Base-by-base conservation (phyloP, 2,888 invertebrate species). In the Heteromurus nitidus region DNA sequence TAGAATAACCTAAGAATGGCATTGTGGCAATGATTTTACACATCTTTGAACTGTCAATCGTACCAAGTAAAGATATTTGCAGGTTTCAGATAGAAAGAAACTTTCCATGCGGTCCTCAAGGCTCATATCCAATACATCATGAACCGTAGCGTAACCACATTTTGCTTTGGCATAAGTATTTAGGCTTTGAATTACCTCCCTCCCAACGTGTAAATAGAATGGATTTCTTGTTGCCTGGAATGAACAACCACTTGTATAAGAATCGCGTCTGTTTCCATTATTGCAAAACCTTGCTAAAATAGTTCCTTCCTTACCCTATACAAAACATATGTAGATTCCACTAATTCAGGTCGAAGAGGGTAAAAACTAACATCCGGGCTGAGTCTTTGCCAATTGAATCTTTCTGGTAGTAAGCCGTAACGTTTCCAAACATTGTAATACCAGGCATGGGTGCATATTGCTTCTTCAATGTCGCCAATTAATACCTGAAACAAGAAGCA, bases 131-230 rank as follows among this genome's bases (percentile, higher is more conserved):
- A 89, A 88, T 9, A 93, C 92, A 89, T 92, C 91, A 88, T 93
- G 92, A 18, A 93, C 91, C 2, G 92, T 93, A 13, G 92, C 92
- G 88, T 91, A 93, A 0, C 93, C 93, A 89, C 93, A 93, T 89
- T 90, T 89, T 5, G 90, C 90, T 88, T 89, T 90, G 1, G 91
- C 90, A 86, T 90, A 89, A 31, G 89, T 89, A 84, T 91, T 90
- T 22, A 92, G 88, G 86, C 89, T 91, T 75, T 91, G 89, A 62
- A 92, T 88, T 60, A 93, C 92, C 80, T 92, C 92, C 70, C 89
- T 88, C 9, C 92, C 93, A 24, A 93, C 92, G 88, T 92, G 92
- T 65, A 92, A 90, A 88, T 93, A 93, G 88, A 92, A 93, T 26
- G 92, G 92, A 88, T 92, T 92, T 88, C 91, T 91, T 0, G 92